Evolutionary conservation across 30 jellyfish, hydroid and myxozoan genomes (phyloP), one percentile per base, ranked within the genome.

Genomic region (Cassiopea andromeda): DNA sequence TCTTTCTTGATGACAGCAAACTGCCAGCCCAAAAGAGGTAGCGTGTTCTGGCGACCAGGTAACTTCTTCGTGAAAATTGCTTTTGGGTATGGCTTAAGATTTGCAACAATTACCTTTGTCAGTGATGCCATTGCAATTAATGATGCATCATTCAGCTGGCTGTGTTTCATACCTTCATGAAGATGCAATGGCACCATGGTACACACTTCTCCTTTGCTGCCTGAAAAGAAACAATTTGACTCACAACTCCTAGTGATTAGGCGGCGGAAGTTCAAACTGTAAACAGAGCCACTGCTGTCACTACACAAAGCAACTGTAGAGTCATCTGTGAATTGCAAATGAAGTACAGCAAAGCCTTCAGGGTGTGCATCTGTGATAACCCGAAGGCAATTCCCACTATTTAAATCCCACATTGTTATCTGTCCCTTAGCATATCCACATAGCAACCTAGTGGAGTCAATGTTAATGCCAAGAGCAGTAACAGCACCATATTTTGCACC

Each of bases 241-340:
- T 96, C 99, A 75, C 98, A 92, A 61, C 98, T 96, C n/a, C 99
- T 57, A 2, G 98, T 96, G 54, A 96, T 73, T 76, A 92, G 69
- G 38, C 99, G 85, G 46, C 94, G 93, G 50, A 96, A 96, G 77
- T 90, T 96, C 85, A 96, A 69, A 71, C 95, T 91, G 95, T 96
- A 96, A 74, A 96, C 99, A 8, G 99, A 96, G 68, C 99, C 99
- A 89, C 98, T 92, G 93, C 99, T 96, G 81, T 96, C 99, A 78
- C 92, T 96, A 44, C 97, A 90, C 98, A 96, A 78, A 38, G 99
- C 98, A 6, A 92, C 77, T 19, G 99, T 92, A 15, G 98, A 88
- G 74, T 96, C 99, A 89, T 96, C 99, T n/a, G 99, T 92, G 64
- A 96, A 96, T 78, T 96, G 99, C 88, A 96, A 72, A 80, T 96